Evolutionary conservation across 2,888 invertebrate genomes (phyloP).

Genomic region (Eupelmus urozonus): DNA sequence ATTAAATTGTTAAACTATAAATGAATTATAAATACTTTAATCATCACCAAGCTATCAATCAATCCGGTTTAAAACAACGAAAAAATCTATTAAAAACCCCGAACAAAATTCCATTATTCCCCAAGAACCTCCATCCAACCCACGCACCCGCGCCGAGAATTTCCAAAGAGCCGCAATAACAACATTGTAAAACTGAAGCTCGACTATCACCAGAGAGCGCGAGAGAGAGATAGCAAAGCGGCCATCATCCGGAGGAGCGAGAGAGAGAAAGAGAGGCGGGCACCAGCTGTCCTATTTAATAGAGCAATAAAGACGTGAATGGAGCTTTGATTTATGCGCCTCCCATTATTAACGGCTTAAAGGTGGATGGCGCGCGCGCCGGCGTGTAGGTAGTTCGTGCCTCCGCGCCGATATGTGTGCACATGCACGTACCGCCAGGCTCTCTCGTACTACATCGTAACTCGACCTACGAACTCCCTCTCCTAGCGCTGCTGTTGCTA

Average conservation of each 20-base stretch:
- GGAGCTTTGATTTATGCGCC: conserved; percentile 75
- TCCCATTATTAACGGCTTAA: conserved; percentile 74
- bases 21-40: no score
- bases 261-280: conserved; percentile 62
- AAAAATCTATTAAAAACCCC: no score
- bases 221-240: conserved; percentile 26
- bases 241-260: no score
- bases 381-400: conserved; percentile 61
- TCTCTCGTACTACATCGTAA: conserved; percentile 39
- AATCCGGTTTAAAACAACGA: no score
- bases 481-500: not conserved
- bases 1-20: no score
- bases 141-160: no score
- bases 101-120: no score
- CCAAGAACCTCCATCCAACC: no score
- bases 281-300: conserved; percentile 76
- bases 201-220: not conserved
- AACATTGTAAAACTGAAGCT: no score
- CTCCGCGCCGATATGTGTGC: conserved; percentile 1
- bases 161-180: no score
- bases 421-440: conserved; percentile 54
- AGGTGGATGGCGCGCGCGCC: conserved; percentile 54
- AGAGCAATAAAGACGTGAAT: conserved; percentile 77
- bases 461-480: conserved; percentile 49
- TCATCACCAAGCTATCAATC: no score